Percentiles rank a stretch among this genome's conserved stretches.
These are phyloP conservation scores for Tylochromis polylepis DNA, from an alignment of 2,113 vertebrate genomes.

Conservation along the genomic window DNA sequence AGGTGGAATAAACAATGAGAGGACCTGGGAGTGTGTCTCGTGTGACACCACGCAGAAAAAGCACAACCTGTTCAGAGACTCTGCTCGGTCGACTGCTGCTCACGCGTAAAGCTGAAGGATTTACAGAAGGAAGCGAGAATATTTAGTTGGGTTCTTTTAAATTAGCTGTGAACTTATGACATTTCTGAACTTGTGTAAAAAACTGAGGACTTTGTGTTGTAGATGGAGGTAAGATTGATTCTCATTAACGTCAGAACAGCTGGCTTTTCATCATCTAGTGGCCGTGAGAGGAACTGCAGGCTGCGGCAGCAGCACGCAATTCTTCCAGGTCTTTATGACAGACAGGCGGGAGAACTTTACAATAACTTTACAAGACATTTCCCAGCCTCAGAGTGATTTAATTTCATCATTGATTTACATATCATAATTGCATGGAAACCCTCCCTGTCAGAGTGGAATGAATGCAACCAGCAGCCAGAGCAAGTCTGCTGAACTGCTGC, in stretches of 20 bases:
- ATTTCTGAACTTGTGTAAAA: not conserved
- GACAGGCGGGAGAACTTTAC: not conserved
- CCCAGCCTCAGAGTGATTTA: not conserved
- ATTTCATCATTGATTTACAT: not conserved
- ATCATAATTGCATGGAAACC: not conserved
- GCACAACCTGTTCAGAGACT: not conserved
- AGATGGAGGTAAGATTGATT: not conserved
- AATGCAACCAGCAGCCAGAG: not conserved
- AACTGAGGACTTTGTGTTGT: not conserved
- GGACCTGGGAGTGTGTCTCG: not conserved
- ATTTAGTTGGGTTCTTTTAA: not conserved
- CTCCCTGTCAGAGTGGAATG: not conserved
- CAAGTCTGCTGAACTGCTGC: not conserved
- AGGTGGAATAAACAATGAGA: not conserved
- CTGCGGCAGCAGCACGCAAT: not conserved
- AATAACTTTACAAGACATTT: not conserved
- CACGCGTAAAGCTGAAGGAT: accelerated
- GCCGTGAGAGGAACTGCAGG: not conserved
- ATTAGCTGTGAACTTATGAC: not conserved
- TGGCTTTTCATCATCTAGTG: not conserved
- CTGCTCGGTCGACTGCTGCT: not conserved
- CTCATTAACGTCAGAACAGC: not conserved
- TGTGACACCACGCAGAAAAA: not conserved
- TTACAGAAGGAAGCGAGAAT: not conserved
- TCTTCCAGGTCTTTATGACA: not conserved